These are phyloP conservation scores for Lampris incognitus DNA, from an alignment of 2,113 vertebrate species.

Conservation along the genomic window DNA sequence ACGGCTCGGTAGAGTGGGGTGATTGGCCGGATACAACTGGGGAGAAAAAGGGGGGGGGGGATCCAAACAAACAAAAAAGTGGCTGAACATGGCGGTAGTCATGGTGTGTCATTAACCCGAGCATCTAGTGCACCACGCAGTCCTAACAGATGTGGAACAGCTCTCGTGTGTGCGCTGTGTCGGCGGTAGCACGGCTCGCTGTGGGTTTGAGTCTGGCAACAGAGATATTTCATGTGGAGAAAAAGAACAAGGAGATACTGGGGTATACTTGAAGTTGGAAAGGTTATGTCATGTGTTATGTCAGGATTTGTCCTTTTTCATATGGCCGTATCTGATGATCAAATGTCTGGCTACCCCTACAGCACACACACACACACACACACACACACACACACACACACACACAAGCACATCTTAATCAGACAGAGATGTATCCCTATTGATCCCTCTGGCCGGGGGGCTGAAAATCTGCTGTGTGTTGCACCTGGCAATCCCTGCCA, in stretches of 20 bases:
- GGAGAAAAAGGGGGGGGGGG: no score
- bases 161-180: constrained; percentile 62
- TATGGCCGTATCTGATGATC: constrained; percentile 28
- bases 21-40: no score
- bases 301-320: constrained; percentile 13
- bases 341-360: constrained; percentile 29
- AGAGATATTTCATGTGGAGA: background rate
- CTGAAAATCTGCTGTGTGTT: constrained; percentile 70
- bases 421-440: constrained; percentile 77
- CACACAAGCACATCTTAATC: constrained; percentile 65
- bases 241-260: constrained; percentile 8
- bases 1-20: no score
- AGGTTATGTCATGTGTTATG: constrained; percentile 4
- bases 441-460: constrained; percentile 54
- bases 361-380: constrained; percentile 25
- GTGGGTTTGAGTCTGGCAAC: no score
- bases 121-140: constrained; percentile 66
- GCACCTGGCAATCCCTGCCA: constrained; percentile 66
- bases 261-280: background rate
- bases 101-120: constrained; percentile 70
- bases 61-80: no score
- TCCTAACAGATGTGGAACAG: constrained; percentile 68
- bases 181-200: constrained; percentile 24
- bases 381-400: constrained; percentile 14
- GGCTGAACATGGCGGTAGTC: constrained; percentile 45